These are phyloP conservation scores for Trigoniulus corallinus DNA, from an alignment of 1,140 invertebrate genomes.

Conservation along the genomic window DNA sequence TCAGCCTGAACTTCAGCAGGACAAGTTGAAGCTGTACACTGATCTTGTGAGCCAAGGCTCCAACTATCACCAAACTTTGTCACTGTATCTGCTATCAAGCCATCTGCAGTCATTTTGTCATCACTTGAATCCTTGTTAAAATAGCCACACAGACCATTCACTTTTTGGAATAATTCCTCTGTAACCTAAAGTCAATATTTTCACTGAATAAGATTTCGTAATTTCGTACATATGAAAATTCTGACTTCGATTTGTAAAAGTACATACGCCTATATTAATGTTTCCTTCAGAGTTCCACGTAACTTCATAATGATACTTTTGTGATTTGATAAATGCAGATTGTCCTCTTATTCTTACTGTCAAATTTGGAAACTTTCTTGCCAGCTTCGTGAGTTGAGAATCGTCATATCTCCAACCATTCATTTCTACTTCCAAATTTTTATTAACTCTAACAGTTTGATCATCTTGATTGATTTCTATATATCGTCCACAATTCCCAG, in stretches of 20 bases:
- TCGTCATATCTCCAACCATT: constrained; percentile 44
- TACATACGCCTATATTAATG: constrained; percentile 45
- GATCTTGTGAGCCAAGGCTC: constrained; percentile 29
- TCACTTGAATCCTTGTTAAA: constrained; percentile 45
- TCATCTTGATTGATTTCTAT: constrained; percentile 38
- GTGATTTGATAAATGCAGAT: constrained; percentile 44
- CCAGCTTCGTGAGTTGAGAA: constrained; percentile 44
- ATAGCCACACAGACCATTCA: constrained; percentile 62
- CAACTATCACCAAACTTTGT: constrained; percentile 56
- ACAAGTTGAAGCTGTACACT: constrained; percentile 37
- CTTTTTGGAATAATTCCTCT: constrained; percentile 35
- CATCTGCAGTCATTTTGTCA: constrained; percentile 51
- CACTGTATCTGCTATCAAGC: constrained; percentile 37
- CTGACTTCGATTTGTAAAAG: neutral
- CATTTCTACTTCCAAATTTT: constrained; percentile 45
- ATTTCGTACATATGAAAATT: neutral
- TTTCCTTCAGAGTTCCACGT: constrained; percentile 47
- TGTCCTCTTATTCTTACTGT: constrained; percentile 46
- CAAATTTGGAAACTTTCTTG: constrained; percentile 35
- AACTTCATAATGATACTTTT: constrained; percentile 50
- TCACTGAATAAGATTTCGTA: neutral
- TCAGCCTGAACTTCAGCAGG: constrained; percentile 36
- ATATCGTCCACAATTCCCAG: constrained; percentile 34
- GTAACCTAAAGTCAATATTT: constrained; percentile 18
- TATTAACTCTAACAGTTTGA: constrained; percentile 38